Base-by-base conservation (phyloP, 1,140 invertebrate genomes). In the Diachasmimorpha longicaudata region DNA sequence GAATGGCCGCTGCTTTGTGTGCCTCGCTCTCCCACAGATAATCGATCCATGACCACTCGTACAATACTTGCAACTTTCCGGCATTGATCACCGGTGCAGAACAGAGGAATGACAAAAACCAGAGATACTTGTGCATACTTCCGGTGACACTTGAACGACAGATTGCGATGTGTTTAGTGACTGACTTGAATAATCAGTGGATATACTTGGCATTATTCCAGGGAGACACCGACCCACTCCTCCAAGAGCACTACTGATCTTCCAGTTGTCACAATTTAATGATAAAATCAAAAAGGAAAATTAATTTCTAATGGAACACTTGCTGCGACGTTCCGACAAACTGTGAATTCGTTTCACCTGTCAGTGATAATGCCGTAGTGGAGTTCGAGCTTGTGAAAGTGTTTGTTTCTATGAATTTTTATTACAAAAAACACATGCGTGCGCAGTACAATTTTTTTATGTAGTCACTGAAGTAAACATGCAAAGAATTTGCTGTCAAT, bases 1-100 rank as follows among this genome's bases (percentile, higher is more conserved):
- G 84, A 2, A 93, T 88, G 10, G 92, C 92, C 10, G 87, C 81
- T 0, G 77, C 21, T 39, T 68, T 79, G 5, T 79, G 68, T 9
- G 55, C 36, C 0, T 55, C 19, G 8, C 23, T 80, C 0, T 72
- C 25, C 71, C 77, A 84, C 0, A 71, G 3, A 25, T 72, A 85
- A 48, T 83, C 80, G 0, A 83, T 31, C n/a, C 79, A 82, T 25
- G 77, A 81, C 82, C 81, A 84, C 46, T 82, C 23, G 42, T 78
- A 70, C 3, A 77, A 3, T 0, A 52, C 67, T 1, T 75, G 0
- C 16, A 82, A 31, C 36, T 76, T 73, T 46, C 37, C 48, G 52
- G 48, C 10, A 36, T 68, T 71, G 13, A 42, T 70, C 10, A 70
- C 76, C 16, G 48, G 9, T 31, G 37, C 19, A 48, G 55, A 71